Conservation (phyloP, 1,140 invertebrate genomes). For the Parapsyche elsis region DNA sequence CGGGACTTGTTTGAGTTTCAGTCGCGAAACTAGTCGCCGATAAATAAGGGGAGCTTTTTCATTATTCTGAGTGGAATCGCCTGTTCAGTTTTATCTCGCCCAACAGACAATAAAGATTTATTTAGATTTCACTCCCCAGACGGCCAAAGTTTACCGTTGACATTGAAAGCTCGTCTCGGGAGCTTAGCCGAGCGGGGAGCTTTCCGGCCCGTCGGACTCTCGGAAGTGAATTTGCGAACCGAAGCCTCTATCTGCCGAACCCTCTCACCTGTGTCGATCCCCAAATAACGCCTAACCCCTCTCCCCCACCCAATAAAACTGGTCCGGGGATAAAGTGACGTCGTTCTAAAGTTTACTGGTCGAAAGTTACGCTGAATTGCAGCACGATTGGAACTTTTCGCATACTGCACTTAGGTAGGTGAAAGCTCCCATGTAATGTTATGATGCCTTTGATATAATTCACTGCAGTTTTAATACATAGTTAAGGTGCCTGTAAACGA, state of each 20-base stretch:
- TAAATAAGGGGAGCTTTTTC: constrained; percentile 26
- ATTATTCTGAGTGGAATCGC: constrained; percentile 45
- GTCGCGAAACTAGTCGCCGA: constrained; percentile 2
- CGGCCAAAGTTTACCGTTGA: constrained; percentile 11
- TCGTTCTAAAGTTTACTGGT: background rate
- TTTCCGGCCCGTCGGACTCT: constrained; percentile 1
- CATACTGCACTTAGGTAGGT: too few species aligned
- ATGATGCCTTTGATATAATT: too few species aligned
- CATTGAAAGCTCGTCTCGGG: background rate
- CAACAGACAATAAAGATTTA: constrained; percentile 41
- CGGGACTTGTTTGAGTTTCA: background rate
- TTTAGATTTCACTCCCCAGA: constrained; percentile 14
- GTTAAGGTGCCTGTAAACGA: too few species aligned
- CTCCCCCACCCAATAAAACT: background rate
- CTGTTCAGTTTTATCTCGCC: constrained; percentile 42
- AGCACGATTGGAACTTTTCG: too few species aligned
- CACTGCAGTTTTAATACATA: too few species aligned
- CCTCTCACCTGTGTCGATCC: background rate
- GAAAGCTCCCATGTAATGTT: too few species aligned
- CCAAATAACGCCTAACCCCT: background rate
- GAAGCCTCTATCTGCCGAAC: background rate
- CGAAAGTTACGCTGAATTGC: background rate
- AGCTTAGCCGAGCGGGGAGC: background rate
- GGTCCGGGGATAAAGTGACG: background rate
- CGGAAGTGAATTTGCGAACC: background rate